These are phyloP conservation scores for Endotricha flammealis DNA, from an alignment of 2,888 invertebrate genomes.

Conservation along the genomic window DNA sequence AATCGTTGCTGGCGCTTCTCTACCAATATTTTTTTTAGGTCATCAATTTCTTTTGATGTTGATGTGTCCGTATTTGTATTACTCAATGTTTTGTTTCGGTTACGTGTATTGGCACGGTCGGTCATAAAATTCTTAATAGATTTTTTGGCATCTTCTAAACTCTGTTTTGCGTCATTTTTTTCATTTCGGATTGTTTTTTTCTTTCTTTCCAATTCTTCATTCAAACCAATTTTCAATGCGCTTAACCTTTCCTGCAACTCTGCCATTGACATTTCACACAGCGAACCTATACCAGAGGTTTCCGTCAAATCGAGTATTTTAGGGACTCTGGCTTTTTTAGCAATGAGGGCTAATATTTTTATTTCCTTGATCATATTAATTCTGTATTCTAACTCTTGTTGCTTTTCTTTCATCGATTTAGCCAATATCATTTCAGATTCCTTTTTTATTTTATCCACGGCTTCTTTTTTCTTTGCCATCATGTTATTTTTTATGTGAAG, in stretches of 20 bases:
- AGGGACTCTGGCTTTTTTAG: slow-evolving; percentile 67
- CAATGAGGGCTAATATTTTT: slow-evolving; percentile 64
- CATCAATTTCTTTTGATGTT: slow-evolving; percentile 58
- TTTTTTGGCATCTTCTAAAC: slow-evolving; percentile 65
- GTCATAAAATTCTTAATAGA: slow-evolving; percentile 54
- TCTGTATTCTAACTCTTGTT: slow-evolving; percentile 67
- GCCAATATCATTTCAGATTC: slow-evolving; percentile 45
- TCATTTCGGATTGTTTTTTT: slow-evolving; percentile 57
- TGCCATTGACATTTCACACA: slow-evolving; percentile 82
- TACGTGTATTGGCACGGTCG: slow-evolving; percentile 43
- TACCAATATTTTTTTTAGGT: slow-evolving; percentile 66
- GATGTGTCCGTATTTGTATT: slow-evolving; percentile 23
- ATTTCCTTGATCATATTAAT: slow-evolving; percentile 73
- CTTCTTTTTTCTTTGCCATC: slow-evolving; percentile 45
- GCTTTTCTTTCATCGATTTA: slow-evolving; percentile 59
- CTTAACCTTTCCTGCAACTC: slow-evolving; percentile 78
- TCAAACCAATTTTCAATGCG: slow-evolving; percentile 66
- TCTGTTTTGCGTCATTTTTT: slow-evolving; percentile 59
- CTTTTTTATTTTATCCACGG: slow-evolving; percentile 46
- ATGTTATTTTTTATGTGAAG: slow-evolving; percentile 46
- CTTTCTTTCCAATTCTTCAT: slow-evolving; percentile 74
- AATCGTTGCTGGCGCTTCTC: slow-evolving; percentile 63
- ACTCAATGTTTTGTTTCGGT: slow-evolving; percentile 41
- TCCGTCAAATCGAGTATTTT: slow-evolving; percentile 80
- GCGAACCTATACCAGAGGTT: slow-evolving; percentile 74